Evolutionary conservation across 2,113 vertebrate genomes (phyloP).

Genomic region (Chamaetylas fuelleborni): DNA sequence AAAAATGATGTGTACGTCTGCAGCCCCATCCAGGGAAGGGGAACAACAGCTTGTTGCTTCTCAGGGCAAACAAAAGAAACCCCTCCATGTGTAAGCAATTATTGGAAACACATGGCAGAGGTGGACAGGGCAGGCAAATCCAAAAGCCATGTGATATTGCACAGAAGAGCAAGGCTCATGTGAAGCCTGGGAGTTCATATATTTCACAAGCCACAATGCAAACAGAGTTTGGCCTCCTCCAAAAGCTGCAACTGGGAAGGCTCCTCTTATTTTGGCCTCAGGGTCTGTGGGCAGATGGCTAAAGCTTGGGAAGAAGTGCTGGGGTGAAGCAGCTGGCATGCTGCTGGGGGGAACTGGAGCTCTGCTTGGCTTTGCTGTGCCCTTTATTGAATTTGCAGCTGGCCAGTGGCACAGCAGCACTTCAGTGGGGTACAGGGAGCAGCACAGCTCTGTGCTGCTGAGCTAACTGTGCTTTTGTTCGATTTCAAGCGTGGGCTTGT

Average conservation of each 20-base stretch:
- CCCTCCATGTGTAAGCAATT: slow-evolving; percentile 50
- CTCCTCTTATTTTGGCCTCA: neutral
- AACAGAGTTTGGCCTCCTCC: neutral
- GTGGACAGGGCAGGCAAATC: slow-evolving; percentile 47
- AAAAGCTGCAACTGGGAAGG: neutral
- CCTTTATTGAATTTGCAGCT: neutral
- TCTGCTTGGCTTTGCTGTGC: neutral
- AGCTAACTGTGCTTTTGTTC: neutral
- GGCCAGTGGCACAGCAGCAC: neutral
- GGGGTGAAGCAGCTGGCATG: neutral
- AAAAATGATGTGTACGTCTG: slow-evolving; percentile 42
- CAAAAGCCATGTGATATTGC: slow-evolving; percentile 30
- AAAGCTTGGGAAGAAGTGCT: neutral
- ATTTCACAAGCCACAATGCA: neutral
- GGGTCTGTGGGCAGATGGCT: neutral
- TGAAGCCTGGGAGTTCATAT: slow-evolving; percentile 33
- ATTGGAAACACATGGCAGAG: slow-evolving; percentile 58
- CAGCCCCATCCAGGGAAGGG: slow-evolving; percentile 1
- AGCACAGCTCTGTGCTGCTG: neutral
- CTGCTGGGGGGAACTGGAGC: neutral
- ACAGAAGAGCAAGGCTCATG: neutral
- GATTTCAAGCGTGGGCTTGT: neutral
- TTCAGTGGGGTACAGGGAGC: neutral
- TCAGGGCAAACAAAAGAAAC: slow-evolving; percentile 27
- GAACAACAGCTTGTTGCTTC: slow-evolving; percentile 22